phyloP scores from a whole-genome alignment of 2,888 invertebrate genomes.

The Smittia aterrima region DNA sequence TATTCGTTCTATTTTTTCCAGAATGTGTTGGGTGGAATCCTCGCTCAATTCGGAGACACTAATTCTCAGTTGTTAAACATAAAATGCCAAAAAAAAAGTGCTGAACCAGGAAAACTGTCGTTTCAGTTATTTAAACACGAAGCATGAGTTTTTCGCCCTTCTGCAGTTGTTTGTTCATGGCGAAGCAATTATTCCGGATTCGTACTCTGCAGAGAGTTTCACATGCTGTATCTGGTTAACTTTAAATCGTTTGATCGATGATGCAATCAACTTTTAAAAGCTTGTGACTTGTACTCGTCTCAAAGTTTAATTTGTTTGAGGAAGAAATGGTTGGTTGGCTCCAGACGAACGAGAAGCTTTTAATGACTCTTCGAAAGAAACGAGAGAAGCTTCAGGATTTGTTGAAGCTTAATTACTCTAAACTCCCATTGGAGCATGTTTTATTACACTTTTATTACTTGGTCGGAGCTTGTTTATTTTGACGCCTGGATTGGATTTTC shows the following conservation, averaged over 20 bases:
- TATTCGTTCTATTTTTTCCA: constrained; percentile 4
- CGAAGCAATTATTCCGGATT: background rate
- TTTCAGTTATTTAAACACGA: constrained; percentile 19
- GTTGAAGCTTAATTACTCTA: background rate
- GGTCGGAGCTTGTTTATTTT: background rate
- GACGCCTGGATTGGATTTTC: background rate
- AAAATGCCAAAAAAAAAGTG: background rate
- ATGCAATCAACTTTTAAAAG: no score
- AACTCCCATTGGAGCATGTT: background rate
- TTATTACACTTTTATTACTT: background rate
- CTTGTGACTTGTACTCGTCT: no score
- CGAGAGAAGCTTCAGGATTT: no score
- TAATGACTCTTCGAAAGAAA: no score
- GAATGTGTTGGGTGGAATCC: background rate
- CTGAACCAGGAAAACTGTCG: constrained; percentile 19
- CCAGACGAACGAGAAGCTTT: no score
- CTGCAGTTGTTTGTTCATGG: constrained; percentile 6
- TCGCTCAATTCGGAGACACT: background rate
- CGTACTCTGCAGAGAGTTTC: background rate
- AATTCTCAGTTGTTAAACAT: constrained; percentile 28
- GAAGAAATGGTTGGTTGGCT: no score
- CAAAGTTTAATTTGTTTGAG: no score
- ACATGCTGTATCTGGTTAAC: background rate
- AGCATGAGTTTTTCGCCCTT: background rate
- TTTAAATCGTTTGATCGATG: no score